Conservation (phyloP, 2,113 vertebrate genomes). For the Odobenus rosmarus region DNA sequence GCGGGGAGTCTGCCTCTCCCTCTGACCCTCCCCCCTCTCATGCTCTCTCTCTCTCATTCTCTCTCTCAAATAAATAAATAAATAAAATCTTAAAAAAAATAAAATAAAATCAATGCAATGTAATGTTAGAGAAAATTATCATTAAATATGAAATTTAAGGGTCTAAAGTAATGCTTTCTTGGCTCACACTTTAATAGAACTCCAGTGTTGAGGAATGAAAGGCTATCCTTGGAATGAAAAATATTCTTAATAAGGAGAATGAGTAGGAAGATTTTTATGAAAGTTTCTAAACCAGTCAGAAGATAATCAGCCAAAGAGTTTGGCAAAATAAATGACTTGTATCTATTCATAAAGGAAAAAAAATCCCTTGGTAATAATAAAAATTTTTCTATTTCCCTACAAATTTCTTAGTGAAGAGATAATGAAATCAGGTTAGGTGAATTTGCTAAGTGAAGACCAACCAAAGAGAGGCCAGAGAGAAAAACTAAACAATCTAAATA, state of each 20-base stretch:
- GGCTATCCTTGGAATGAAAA: background rate
- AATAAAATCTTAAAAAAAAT: too few relatives aligned
- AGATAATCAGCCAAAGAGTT: background rate
- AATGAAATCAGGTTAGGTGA: slow-evolving; percentile 7
- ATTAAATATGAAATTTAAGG: background rate
- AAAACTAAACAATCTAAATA: slow-evolving; percentile 26
- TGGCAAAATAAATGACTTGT: slow-evolving; percentile 33
- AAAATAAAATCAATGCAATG: too few relatives aligned
- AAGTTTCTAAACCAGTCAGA: background rate
- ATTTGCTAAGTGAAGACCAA: slow-evolving; percentile 2
- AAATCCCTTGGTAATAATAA: slow-evolving; percentile 21
- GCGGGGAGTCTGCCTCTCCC: too few relatives aligned
- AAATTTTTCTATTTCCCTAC: background rate
- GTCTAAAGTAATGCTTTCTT: background rate
- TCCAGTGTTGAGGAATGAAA: slow-evolving; percentile 26
- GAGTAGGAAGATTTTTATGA: background rate
- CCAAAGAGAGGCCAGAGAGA: background rate
- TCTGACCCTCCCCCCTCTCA: too few relatives aligned
- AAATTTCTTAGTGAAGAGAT: slow-evolving; percentile 15
- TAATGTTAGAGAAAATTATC: background rate
- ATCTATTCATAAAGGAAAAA: background rate
- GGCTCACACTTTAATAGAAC: slow-evolving; percentile 47
- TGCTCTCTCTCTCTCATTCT: too few relatives aligned
- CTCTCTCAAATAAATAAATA: too few relatives aligned
- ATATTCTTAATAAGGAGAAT: background rate